phyloP scores from a whole-genome alignment of 2,797 vertebrate genomes.

The Chaetodon trifasciatus region DNA sequence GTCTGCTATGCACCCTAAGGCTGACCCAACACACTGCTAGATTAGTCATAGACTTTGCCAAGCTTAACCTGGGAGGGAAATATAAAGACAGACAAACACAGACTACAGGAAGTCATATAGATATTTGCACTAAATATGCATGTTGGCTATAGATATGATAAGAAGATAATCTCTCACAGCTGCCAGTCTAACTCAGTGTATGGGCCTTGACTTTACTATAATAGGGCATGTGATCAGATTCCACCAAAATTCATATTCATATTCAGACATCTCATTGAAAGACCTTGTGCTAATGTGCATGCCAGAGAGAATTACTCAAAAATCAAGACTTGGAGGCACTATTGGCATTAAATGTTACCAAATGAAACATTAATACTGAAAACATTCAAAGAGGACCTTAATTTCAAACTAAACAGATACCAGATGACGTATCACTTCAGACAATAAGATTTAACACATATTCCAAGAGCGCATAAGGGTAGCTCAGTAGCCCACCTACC shows the following conservation, averaged over 20 bases:
- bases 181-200: too few species aligned
- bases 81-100: neutral
- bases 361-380: neutral
- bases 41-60: slow-evolving; percentile 25
- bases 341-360: neutral
- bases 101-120: neutral
- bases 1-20: slow-evolving; percentile 39
- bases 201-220: neutral
- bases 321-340: too few species aligned
- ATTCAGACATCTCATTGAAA: neutral
- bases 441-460: too few species aligned
- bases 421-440: too few species aligned
- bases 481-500: too few species aligned
- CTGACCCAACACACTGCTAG: slow-evolving; percentile 33
- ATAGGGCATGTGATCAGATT: neutral
- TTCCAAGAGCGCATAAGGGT: too few species aligned
- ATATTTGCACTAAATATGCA: neutral
- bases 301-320: neutral
- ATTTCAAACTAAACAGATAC: too few species aligned
- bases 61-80: neutral
- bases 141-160: neutral
- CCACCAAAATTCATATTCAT: neutral
- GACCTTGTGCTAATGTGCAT: neutral
- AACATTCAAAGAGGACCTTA: neutral
- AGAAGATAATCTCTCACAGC: neutral